Percentiles rank a stretch among this genome's conserved stretches.
These are phyloP conservation scores for Craseonycteris thonglongyai DNA, from an alignment of 2,113 vertebrate genomes.

Conservation along the genomic window DNA sequence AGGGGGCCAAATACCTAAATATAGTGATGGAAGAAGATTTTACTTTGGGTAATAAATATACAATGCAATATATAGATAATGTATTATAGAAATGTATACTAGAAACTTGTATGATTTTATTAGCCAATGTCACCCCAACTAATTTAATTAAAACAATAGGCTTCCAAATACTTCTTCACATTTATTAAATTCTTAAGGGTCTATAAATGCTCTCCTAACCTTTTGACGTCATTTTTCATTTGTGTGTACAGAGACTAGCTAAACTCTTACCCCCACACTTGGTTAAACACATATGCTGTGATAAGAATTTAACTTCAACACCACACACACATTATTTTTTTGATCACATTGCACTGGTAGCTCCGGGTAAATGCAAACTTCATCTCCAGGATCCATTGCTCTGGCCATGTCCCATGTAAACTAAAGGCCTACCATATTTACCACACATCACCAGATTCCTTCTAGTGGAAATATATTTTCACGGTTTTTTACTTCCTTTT, in stretches of 20 bases:
- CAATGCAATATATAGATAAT: no score
- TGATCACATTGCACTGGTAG: not conserved
- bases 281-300: not conserved
- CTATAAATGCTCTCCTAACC: not conserved
- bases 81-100: no score
- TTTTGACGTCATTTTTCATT: not conserved
- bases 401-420: not conserved
- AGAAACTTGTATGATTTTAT: no score
- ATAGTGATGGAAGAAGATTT: no score
- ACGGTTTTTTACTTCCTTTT: not conserved
- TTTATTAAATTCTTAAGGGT: not conserved
- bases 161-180: not conserved
- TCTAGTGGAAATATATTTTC: not conserved
- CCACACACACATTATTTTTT: not conserved
- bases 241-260: not conserved
- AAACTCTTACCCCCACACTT: not conserved
- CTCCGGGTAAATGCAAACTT: not conserved
- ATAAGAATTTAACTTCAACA: not conserved
- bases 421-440: not conserved
- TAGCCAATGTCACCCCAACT: no score
- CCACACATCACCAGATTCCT: accelerated
- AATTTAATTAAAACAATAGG: not conserved
- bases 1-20: no score
- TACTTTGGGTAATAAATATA: no score
- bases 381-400: not conserved